Percentiles rank a stretch among this genome's conserved stretches.
These are phyloP conservation scores for Axis porcinus DNA, from an alignment of 2,113 vertebrate species.

Conservation along the genomic window DNA sequence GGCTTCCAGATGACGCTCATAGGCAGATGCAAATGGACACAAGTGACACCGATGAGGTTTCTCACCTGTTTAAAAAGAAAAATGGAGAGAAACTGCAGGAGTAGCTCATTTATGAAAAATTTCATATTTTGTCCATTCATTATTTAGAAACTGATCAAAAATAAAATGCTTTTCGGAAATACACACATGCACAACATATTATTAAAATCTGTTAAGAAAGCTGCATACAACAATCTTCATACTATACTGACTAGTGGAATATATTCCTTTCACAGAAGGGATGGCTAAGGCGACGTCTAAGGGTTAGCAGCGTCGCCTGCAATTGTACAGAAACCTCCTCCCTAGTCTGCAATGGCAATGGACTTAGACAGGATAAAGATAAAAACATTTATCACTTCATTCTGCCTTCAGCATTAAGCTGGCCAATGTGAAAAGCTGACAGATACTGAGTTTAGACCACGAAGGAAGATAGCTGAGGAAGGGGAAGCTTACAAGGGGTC, in stretches of 20 bases:
- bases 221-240: not conserved
- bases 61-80: slow-evolving; percentile 87
- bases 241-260: not conserved
- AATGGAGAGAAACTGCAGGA: slow-evolving; percentile 19
- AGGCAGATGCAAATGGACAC: slow-evolving; percentile 98
- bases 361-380: not conserved
- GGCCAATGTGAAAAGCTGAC: not conserved
- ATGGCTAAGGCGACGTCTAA: not conserved
- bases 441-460: not conserved
- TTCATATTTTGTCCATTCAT: not conserved
- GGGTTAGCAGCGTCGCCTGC: not conserved
- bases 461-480: not conserved
- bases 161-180: slow-evolving; percentile 20
- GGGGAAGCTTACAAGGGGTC: not conserved
- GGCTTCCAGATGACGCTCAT: slow-evolving; percentile 97
- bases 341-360: not conserved
- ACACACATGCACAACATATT: not conserved
- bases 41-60: slow-evolving; percentile 98
- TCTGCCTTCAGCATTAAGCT: not conserved
- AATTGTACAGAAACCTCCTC: not conserved
- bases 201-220: slow-evolving; percentile 10
- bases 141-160: not conserved
- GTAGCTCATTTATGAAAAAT: not conserved
- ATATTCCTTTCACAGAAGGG: not conserved
- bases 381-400: not conserved